Evolutionary conservation across 2,888 invertebrate genomes (phyloP).

Genomic region (Rotaria magnacalcarata): DNA sequence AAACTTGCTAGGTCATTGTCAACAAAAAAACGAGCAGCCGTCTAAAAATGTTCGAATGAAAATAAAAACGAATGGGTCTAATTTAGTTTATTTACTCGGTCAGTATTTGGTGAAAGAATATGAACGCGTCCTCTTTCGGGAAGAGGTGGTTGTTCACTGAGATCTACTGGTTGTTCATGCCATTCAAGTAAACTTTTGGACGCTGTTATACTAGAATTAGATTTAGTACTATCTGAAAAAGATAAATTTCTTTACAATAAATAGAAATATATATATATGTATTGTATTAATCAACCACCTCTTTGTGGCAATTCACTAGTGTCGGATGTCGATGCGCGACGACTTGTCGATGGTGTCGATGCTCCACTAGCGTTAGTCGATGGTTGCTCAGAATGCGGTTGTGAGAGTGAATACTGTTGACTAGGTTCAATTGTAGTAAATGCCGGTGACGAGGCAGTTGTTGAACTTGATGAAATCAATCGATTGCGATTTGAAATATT

Average conservation of each 20-base stretch:
- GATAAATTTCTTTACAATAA: too few species aligned
- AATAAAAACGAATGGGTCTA: not conserved
- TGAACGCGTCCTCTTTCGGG: not conserved
- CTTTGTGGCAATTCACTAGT: not conserved
- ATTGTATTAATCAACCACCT: not conserved
- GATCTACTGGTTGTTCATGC: slow-evolving; percentile 8
- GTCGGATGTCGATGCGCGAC: not conserved
- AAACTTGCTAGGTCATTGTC: not conserved
- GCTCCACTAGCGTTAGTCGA: not conserved
- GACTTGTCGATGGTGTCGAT: not conserved
- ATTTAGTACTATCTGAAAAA: not conserved
- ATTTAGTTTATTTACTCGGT: not conserved
- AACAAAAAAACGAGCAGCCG: not conserved
- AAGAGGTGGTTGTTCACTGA: not conserved
- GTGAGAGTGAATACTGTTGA: not conserved
- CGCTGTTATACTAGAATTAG: not conserved
- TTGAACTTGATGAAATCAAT: not conserved
- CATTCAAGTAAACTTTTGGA: not conserved
- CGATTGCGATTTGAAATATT: not conserved
- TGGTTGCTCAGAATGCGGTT: not conserved
- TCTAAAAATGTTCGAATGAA: not conserved
- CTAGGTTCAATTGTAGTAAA: not conserved
- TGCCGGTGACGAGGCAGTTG: not conserved
- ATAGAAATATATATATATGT: not conserved
- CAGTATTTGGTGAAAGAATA: slow-evolving; percentile 31